Evolutionary conservation across 2,888 invertebrate species (phyloP).

Genomic region (Hemithea aestivaria): DNA sequence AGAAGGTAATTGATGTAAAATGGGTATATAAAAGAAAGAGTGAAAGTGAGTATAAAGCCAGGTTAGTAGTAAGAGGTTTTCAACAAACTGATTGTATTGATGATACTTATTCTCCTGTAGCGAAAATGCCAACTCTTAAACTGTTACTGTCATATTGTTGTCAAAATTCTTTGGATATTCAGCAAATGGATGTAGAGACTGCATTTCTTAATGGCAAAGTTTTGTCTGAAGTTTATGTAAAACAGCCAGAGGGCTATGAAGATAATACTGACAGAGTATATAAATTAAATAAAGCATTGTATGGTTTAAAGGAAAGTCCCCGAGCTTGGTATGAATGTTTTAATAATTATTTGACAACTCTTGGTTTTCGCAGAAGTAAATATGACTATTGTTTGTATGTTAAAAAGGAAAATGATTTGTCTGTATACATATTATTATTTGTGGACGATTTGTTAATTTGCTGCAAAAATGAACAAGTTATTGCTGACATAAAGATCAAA

Average conservation of each 20-base stretch:
- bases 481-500: conserved; percentile 26
- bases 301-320: conserved; percentile 30
- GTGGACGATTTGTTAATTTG: conserved; percentile 34
- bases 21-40: conserved; percentile 36
- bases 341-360: conserved; percentile 5
- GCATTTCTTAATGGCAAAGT: conserved; percentile 33
- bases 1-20: conserved; percentile 36
- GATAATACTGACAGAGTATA: conserved; percentile 32
- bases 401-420: no score
- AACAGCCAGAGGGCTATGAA: conserved; percentile 36
- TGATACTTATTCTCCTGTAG: conserved; percentile 29
- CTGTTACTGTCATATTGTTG: neutral
- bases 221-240: conserved; percentile 31
- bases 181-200: conserved; percentile 32
- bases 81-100: conserved; percentile 20
- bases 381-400: neutral
- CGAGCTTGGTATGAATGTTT: conserved; percentile 29
- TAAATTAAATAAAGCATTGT: conserved; percentile 34
- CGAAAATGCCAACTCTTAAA: conserved; percentile 33
- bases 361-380: neutral
- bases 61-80: conserved; percentile 21
- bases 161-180: neutral
- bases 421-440: conserved; percentile 28
- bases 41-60: conserved; percentile 24
- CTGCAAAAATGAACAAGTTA: conserved; percentile 26